phyloP scores from a whole-genome alignment of 2,797 vertebrate species.

The Enteromius paludinosus region DNA sequence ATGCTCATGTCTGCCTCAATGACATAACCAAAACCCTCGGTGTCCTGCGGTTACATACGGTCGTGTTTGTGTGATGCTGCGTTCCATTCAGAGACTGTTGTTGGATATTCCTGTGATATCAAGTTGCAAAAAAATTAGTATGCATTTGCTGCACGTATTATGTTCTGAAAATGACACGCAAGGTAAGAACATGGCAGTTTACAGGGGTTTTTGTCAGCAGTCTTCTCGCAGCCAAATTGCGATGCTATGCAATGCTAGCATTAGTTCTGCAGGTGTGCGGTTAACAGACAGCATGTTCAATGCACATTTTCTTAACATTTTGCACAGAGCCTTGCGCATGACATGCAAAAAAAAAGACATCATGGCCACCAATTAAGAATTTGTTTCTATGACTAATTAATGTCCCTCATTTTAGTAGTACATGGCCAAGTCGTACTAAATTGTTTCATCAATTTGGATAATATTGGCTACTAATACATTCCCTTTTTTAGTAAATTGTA shows the following conservation, averaged over 20 bases:
- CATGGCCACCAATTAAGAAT: background rate
- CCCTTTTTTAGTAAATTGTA: background rate
- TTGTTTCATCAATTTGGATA: background rate
- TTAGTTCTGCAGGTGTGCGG: background rate
- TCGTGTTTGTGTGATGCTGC: background rate
- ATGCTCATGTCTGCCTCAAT: slow-evolving; percentile 60
- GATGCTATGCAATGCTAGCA: slow-evolving; percentile 1
- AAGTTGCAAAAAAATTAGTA: background rate
- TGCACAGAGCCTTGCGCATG: background rate
- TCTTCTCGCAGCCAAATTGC: background rate
- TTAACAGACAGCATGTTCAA: background rate
- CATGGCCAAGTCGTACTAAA: background rate
- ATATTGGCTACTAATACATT: too few species aligned
- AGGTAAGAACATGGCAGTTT: background rate
- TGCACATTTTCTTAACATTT: background rate
- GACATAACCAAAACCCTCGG: slow-evolving; percentile 53
- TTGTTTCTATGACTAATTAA: background rate
- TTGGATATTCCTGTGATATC: background rate
- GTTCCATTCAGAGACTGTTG: slow-evolving; percentile 27
- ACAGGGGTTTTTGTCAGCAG: background rate
- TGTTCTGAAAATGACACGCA: background rate
- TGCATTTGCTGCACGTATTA: background rate
- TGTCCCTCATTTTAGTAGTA: background rate
- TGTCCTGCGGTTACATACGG: background rate
- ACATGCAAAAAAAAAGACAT: background rate